Evolutionary conservation across 2,113 vertebrate genomes (phyloP), one percentile per base, ranked within the genome.

Genomic region (Oncorhynchus mykiss): DNA sequence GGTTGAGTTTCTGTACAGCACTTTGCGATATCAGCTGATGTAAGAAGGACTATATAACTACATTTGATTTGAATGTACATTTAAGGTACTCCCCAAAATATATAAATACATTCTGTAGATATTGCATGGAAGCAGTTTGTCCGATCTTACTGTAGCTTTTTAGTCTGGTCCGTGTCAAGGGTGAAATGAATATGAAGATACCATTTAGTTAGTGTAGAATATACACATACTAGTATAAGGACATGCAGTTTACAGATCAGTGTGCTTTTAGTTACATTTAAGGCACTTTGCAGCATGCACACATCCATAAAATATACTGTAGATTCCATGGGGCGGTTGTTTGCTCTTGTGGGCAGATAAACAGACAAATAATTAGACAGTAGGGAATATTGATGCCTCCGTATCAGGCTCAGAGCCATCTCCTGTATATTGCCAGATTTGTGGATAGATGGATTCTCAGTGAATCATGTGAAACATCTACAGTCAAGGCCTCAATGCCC

Each of bases 311-410:
- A n/a, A 45, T 45, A 45, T 45, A 45, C 39, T 24, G 16, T 54
- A 54, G 51, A 18, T 14, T 25, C 14, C 65, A 67, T 14, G 71
- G 75, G 83, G 78, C 57, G 76, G 84, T 67, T 82, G 73, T 49
- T 22, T 22, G 20, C 18, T 29, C 12, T 48, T 49, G 68, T 76
- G 80, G 67, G 80, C 9, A 62, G 67, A 48, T 57, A 70, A 39
- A 39, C 34, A 9, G 34, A 39, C 39, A 45, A 84, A 85, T 84
- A 87, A 85, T 85, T 84, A 82, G 45, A 84, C 75, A 72, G 73
- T 67, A 45, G 39, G 39, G 9, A 45, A 45, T 45, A 45, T 12
- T 45, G 39, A 45, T 45, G 39, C 39, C 9, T 45, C 39, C 9
- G 39, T 45, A 45, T 45, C 39, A 45, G 9, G 54, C 62, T 62